phyloP scores from a whole-genome alignment of 2,888 invertebrate species.

The Tenthredo amoena region DNA sequence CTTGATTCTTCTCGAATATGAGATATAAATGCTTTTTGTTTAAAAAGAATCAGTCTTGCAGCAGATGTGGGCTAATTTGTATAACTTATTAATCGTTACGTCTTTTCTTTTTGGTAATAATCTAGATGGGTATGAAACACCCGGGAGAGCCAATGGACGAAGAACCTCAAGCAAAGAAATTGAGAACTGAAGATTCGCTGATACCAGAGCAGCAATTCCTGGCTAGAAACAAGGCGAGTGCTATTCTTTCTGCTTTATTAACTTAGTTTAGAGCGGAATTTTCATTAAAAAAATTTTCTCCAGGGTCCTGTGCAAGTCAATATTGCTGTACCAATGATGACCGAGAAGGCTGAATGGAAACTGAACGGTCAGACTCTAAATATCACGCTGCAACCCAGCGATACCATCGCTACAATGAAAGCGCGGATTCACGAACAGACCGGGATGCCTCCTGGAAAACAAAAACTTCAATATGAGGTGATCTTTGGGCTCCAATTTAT shows the following conservation, averaged over 20 bases:
- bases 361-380: constrained; percentile 93
- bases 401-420: constrained; percentile 92
- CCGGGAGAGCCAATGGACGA: constrained; percentile 83
- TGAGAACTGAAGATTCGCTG: constrained; percentile 94
- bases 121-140: constrained; percentile 79
- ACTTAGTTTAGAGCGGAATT: background rate
- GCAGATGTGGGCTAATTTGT: background rate
- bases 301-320: constrained; percentile 89
- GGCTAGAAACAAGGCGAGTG: constrained; percentile 82
- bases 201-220: constrained; percentile 93
- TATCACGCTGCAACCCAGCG: constrained; percentile 87
- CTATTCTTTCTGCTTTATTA: constrained; percentile 9
- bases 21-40: background rate
- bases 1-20: background rate
- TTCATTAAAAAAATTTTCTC: constrained; percentile 54
- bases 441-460: constrained; percentile 97
- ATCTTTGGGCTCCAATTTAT: constrained; percentile 59
- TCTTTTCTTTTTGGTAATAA: constrained; percentile 74
- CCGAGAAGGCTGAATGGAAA: constrained; percentile 97
- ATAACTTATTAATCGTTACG: background rate
- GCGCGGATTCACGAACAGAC: constrained; percentile 91
- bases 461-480: constrained; percentile 97
- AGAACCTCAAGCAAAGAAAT: constrained; percentile 92
- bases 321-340: constrained; percentile 89
- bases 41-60: background rate